Evolutionary conservation across 2,888 invertebrate genomes (phyloP).

Genomic region (Tenthredo scrophulariae): DNA sequence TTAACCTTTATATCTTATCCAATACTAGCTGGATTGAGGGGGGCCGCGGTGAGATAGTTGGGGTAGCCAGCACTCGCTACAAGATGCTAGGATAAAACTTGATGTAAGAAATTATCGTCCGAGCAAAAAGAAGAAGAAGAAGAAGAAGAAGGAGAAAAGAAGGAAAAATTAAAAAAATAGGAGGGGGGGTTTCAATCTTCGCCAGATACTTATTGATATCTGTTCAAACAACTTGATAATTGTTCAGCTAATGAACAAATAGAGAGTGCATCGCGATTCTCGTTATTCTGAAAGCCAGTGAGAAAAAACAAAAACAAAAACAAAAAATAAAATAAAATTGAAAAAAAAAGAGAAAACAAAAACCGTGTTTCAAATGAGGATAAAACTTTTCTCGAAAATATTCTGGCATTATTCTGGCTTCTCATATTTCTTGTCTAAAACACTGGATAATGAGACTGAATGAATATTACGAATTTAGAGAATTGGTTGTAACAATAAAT

Average conservation of each 20-base stretch:
- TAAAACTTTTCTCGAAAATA: constrained; percentile 1
- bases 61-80: constrained; percentile 75
- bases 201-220: background rate
- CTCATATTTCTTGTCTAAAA: constrained; percentile 1
- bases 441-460: constrained; percentile 36
- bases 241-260: background rate
- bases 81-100: constrained; percentile 62
- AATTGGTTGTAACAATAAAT: background rate
- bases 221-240: background rate
- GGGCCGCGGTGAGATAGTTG: constrained; percentile 75
- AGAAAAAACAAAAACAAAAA: background rate
- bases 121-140: constrained; percentile 9
- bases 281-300: background rate
- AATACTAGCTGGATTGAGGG: constrained; percentile 75
- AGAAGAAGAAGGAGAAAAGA: background rate
- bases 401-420: constrained; percentile 10
- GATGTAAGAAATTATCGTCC: constrained; percentile 34
- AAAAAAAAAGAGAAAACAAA: background rate
- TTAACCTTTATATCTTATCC: constrained; percentile 51
- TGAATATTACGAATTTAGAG: background rate
- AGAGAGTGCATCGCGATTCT: background rate
- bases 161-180: too few relatives aligned
- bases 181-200: background rate
- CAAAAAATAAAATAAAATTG: too few relatives aligned
- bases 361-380: background rate